Percentiles rank a stretch among this genome's conserved stretches.
These are phyloP conservation scores for Pseudomyrmex sp. DNA, from an alignment of 1,140 invertebrate species.

Conservation along the genomic window DNA sequence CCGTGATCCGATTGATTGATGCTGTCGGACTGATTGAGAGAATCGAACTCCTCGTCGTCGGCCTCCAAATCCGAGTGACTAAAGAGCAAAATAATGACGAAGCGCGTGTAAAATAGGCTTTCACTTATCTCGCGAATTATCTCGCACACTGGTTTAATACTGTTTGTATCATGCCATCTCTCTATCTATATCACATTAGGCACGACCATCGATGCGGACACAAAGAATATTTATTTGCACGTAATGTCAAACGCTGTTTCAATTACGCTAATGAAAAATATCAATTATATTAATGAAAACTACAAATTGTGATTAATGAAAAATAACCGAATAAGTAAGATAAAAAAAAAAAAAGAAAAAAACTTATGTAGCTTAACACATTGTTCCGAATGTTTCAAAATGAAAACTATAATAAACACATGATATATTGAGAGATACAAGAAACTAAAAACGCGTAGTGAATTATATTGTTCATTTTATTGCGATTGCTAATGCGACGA, in stretches of 20 bases:
- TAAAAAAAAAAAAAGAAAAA: too few species aligned
- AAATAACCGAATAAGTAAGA: too few species aligned
- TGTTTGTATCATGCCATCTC: background rate
- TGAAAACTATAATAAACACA: too few species aligned
- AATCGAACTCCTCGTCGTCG: conserved; percentile 87
- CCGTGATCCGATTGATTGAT: conserved; percentile 77
- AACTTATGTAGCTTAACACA: too few species aligned
- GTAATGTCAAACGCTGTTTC: background rate
- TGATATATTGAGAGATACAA: too few species aligned
- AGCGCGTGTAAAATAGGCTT: conserved; percentile 42
- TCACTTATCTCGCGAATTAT: background rate
- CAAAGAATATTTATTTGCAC: conserved; percentile 27
- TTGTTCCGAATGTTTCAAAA: too few species aligned
- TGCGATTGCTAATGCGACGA: background rate
- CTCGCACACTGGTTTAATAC: background rate
- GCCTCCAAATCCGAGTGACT: conserved; percentile 88
- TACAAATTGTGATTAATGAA: too few species aligned
- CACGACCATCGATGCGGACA: conserved; percentile 67
- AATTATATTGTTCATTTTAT: too few species aligned
- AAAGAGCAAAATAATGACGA: conserved; percentile 62
- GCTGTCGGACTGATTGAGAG: conserved; percentile 82
- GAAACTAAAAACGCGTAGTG: too few species aligned
- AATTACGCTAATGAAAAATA: background rate
- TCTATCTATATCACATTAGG: conserved; percentile 67
- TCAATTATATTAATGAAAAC: too few species aligned